Evolutionary conservation across 1,140 invertebrate species (phyloP).

Genomic region (Aricia agestis): DNA sequence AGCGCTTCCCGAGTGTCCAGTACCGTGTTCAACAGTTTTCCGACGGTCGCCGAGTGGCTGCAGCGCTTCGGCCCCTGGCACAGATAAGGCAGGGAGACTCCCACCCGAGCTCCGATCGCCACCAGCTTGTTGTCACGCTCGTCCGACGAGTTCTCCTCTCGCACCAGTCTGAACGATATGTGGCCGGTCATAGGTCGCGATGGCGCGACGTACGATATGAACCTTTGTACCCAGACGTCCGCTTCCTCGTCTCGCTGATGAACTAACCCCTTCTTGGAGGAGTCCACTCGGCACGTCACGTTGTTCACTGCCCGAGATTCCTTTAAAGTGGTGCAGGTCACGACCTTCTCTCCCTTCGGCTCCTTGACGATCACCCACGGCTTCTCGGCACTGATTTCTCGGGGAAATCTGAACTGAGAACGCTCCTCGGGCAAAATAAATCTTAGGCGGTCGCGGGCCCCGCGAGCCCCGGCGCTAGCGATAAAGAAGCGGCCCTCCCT

Average conservation of each 20-base stretch:
- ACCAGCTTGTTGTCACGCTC: constrained; percentile 63
- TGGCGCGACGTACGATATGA: constrained; percentile 80
- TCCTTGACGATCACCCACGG: constrained; percentile 87
- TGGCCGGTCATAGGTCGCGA: constrained; percentile 83
- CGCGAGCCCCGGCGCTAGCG: constrained; percentile 82
- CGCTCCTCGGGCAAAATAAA: constrained; percentile 80
- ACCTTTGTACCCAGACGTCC: constrained; percentile 82
- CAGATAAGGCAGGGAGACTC: constrained; percentile 85
- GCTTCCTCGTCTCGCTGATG: constrained; percentile 82
- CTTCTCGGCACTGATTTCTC: constrained; percentile 82
- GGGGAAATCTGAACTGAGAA: constrained; percentile 79
- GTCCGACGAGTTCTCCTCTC: constrained; percentile 64
- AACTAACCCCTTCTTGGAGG: constrained; percentile 80
- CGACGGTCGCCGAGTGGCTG: constrained; percentile 76
- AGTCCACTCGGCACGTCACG: constrained; percentile 84
- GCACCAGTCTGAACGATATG: constrained; percentile 83
- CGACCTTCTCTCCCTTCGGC: constrained; percentile 82
- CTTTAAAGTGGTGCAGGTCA: constrained; percentile 88
- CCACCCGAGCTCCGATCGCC: constrained; percentile 82
- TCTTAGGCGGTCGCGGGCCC: constrained; percentile 81
- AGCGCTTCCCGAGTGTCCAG: constrained; percentile 85
- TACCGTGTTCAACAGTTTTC: constrained; percentile 80
- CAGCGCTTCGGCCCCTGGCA: constrained; percentile 81
- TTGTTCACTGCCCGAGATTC: constrained; percentile 85
- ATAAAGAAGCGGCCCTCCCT: constrained; percentile 82